Evolutionary conservation across 2,888 invertebrate species (phyloP), one percentile per base, ranked within the genome.

Genomic region (Tortrix viridana): DNA sequence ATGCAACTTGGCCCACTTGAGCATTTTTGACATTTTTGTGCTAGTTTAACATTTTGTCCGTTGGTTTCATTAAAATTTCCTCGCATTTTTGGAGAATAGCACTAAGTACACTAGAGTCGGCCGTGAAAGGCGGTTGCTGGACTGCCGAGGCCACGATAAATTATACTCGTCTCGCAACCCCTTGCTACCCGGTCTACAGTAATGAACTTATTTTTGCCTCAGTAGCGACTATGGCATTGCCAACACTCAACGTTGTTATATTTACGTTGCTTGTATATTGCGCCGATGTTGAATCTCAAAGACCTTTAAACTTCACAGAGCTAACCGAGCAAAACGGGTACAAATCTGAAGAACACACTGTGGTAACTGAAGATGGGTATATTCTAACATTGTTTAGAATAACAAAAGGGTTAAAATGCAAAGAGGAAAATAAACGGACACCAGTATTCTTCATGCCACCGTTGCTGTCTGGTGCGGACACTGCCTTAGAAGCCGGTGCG

Each of bases 401-500:
- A 19, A 19, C 53, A 12, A 61, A 46, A 58, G 56, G 53, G 9
- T 52, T 47, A 5, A 55, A 62, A 12, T 65, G 59, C 49, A 37
- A 46, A 4, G 46, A 41, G 23, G 9, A 48, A 1, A 41, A n/a
- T 3, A 63, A 55, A 18, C 12, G 23, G n/a, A 58, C 61, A 0
- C 66, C 66, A 6, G 53, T 66, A 1, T 41, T 66, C 26, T 60
- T 66, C 22, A 59, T 66, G 55, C 59, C 58, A 5, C 63, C 63
- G 0, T 19, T 63, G 19, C 46, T 66, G 1, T 23, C 47, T 1
- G 46, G 47, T 14, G 56, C 58, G 4, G 59, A 63, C 7, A 43
- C 63, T 6, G 64, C 54, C 4, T 14, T 63, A 9, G 63, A 63
- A 5, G 23, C 61, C 6, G 57, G 57, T 0, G 56, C 44, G 5